Base-by-base conservation (phyloP, 2,113 vertebrate species). In the Chloebia gouldiae region DNA sequence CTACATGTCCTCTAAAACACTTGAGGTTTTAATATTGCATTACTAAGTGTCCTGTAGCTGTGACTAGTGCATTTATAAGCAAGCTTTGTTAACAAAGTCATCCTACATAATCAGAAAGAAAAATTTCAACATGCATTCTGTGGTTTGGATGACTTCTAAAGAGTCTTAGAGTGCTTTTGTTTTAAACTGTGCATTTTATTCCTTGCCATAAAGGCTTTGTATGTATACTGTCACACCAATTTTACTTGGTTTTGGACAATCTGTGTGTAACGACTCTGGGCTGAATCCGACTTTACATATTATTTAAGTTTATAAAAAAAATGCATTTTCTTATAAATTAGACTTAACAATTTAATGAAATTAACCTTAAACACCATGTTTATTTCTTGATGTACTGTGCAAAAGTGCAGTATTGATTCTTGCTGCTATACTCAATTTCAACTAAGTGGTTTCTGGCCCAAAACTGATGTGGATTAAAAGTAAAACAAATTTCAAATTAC, bases 1-100 rank as follows among this genome's bases (percentile, higher is more conserved):
- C 91, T 95, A 90, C 11, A 10, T 82, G 85, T 91, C 79, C 66
- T 91, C 81, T 88, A 66, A 94, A 93, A 68, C 66, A 97, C 79
- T 95, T 92, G 88, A 97, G 79, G 77, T 75, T 75, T 82, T 97
- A 97, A 92, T 92, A 89, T 81, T 95, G 59, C 44, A 91, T 76
- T 91, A 96, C n/a, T 78, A 63, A 90, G 45, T 63, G 45, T 97
- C 7, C 85, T 92, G n/a, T 95, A 91, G 80, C 84, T 93, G 10
- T 94, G 88, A 86, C 60, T 37, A 87, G 88, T 93, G 89, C 64
- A 93, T 95, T 96, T 95, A 28, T 88, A 83, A 92, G 39, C 56
- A 92, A 93, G 51, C 69, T 84, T 23, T 78, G 51, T 86, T 91
- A 61, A 88, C 21, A 71, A 39, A 95, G 73, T 75, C 37, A 3